Conservation (phyloP, 2,888 invertebrate species). For the Busseola fusca region DNA sequence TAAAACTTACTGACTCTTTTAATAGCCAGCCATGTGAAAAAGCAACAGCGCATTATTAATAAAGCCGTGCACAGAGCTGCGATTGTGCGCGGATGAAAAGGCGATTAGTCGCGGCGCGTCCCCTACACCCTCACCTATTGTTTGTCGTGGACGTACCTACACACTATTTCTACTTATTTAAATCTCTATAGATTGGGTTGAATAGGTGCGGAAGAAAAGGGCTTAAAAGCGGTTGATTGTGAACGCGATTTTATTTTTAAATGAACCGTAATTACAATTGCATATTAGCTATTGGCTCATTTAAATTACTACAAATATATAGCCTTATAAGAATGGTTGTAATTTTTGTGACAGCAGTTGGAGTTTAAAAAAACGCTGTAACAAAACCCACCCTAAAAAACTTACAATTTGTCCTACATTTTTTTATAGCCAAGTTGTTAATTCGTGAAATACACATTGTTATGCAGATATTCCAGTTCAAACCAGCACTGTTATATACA, state of each 20-base stretch:
- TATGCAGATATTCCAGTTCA: not conserved
- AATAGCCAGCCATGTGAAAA: constrained; percentile 66
- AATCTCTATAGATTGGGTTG: constrained; percentile 65
- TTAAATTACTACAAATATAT: not conserved
- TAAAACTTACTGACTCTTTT: constrained; percentile 61
- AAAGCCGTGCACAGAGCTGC: constrained; percentile 79
- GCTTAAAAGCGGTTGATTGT: constrained; percentile 18
- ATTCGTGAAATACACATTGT: not conserved
- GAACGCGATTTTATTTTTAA: not conserved
- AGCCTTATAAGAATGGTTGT: not conserved
- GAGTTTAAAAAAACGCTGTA: not conserved
- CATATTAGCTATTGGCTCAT: not conserved
- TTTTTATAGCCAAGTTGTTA: not conserved
- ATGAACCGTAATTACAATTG: not conserved
- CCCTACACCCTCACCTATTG: constrained; percentile 67
- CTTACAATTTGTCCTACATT: not conserved
- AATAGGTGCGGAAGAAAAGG: constrained; percentile 31
- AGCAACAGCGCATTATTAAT: constrained; percentile 74
- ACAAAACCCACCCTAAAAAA: not conserved
- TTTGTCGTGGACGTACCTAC: constrained; percentile 67
- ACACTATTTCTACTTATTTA: constrained; percentile 75
- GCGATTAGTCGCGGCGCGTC: constrained; percentile 65
- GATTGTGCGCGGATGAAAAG: constrained; percentile 66
- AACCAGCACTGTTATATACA: not conserved
- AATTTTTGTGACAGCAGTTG: not conserved